phyloP scores from a whole-genome alignment of 1,140 invertebrate genomes.

The Thalassaphorura encarpata region DNA sequence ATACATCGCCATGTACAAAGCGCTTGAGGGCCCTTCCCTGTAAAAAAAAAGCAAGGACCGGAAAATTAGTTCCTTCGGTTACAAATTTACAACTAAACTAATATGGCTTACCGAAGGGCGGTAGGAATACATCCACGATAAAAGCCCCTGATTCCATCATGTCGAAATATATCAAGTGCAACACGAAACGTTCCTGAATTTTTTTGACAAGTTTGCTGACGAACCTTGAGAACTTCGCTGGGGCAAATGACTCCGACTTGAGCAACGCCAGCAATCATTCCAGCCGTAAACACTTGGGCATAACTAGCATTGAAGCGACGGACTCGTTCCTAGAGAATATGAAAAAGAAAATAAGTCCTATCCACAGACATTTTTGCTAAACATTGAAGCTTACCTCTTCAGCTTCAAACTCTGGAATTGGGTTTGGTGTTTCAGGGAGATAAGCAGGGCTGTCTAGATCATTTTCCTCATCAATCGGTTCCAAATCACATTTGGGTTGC shows the following conservation, averaged over 20 bases:
- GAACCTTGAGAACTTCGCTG: slow-evolving; percentile 58
- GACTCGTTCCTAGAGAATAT: slow-evolving; percentile 38
- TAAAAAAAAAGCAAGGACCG: slow-evolving; percentile 33
- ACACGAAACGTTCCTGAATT: slow-evolving; percentile 34
- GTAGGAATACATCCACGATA: slow-evolving; percentile 49
- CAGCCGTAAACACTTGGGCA: slow-evolving; percentile 43
- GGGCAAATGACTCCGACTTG: slow-evolving; percentile 53
- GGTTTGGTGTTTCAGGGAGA: no score
- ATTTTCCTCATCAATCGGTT: slow-evolving; percentile 24
- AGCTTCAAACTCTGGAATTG: slow-evolving; percentile 47
- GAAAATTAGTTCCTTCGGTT: neutral
- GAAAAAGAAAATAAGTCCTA: no score
- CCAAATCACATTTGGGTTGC: no score
- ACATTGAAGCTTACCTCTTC: slow-evolving; percentile 51
- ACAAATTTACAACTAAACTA: neutral
- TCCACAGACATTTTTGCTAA: slow-evolving; percentile 42
- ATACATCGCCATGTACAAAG: neutral
- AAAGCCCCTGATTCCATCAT: slow-evolving; percentile 46
- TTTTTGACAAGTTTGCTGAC: slow-evolving; percentile 41
- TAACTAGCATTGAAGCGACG: neutral
- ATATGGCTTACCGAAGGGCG: slow-evolving; percentile 42
- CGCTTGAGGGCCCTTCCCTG: slow-evolving; percentile 48
- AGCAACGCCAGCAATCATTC: slow-evolving; percentile 48
- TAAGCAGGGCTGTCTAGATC: neutral
- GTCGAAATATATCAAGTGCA: slow-evolving; percentile 27